Evolutionary conservation across 35 echinoderm and acorn worm species (phyloP).

Genomic region (Lytechinus variegatus): DNA sequence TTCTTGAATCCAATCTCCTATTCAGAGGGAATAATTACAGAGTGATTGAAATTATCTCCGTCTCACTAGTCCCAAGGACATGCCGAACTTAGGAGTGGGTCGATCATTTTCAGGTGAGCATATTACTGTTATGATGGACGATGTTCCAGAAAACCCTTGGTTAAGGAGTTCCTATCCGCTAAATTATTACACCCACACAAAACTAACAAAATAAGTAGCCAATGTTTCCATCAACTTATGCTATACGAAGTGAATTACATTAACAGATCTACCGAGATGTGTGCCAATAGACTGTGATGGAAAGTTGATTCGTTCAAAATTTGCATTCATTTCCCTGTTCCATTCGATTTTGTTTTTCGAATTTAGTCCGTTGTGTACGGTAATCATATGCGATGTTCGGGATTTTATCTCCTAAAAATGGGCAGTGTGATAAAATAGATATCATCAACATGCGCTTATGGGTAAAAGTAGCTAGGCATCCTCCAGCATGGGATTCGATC

Average conservation of each 20-base stretch:
- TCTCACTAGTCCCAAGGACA: neutral
- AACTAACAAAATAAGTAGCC: neutral
- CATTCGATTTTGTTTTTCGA: neutral
- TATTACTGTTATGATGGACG: neutral
- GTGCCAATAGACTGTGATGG: neutral
- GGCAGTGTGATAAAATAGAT: too few relatives aligned
- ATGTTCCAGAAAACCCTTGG: neutral
- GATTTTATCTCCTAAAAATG: too few relatives aligned
- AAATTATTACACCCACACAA: neutral
- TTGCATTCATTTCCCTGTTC: neutral
- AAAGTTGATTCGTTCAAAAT: neutral
- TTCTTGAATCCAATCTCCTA: neutral
- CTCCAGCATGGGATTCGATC: too few relatives aligned
- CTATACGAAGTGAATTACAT: neutral
- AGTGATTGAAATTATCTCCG: conserved; percentile 2
- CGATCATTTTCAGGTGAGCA: neutral
- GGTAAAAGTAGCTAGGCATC: too few relatives aligned
- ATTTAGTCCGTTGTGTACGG: too few relatives aligned
- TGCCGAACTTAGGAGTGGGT: neutral
- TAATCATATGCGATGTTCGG: too few relatives aligned
- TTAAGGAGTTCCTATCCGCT: neutral
- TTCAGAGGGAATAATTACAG: neutral
- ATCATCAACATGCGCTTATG: too few relatives aligned
- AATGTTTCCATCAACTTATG: neutral
- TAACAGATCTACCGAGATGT: neutral